Percentiles rank a stretch among this genome's conserved stretches.
These are phyloP conservation scores for Athrips mouffetella DNA, from an alignment of 2,888 invertebrate genomes.

Conservation along the genomic window DNA sequence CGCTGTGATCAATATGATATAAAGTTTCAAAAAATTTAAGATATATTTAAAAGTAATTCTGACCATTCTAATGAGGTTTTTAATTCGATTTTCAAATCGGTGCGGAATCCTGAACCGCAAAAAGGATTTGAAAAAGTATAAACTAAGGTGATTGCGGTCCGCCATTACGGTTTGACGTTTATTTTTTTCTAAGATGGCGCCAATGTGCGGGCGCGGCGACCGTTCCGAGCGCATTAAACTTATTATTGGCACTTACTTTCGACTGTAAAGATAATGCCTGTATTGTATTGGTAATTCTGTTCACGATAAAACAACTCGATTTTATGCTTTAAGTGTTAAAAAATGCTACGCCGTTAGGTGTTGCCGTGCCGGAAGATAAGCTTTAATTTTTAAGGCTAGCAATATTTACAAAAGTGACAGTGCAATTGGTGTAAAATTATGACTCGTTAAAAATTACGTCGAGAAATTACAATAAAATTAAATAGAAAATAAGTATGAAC, in stretches of 20 bases:
- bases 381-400: conserved; percentile 48
- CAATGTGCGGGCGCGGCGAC: conserved; percentile 48
- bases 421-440: conserved; percentile 42
- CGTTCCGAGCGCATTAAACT: conserved; percentile 54
- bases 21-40: too few species aligned
- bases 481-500: conserved; percentile 12
- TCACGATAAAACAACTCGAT: conserved; percentile 65
- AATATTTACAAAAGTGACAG: conserved; percentile 32
- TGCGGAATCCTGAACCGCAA: conserved; percentile 11
- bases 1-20: too few species aligned
- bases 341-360: conserved; percentile 52
- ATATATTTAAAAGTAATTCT: too few species aligned
- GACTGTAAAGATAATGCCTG: conserved; percentile 66
- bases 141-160: conserved; percentile 28
- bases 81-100: neutral
- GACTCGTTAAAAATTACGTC: conserved; percentile 40
- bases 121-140: conserved; percentile 13
- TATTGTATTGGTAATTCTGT: conserved; percentile 65
- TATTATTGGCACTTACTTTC: conserved; percentile 67
- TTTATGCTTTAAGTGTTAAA: conserved; percentile 64
- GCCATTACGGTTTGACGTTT: conserved; percentile 36
- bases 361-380: conserved; percentile 47
- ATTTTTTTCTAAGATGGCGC: conserved; percentile 53
- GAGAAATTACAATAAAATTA: conserved; percentile 53
- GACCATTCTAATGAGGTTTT: neutral